Base-by-base conservation (phyloP, 2,797 vertebrate species). In the Chelon auratus region DNA sequence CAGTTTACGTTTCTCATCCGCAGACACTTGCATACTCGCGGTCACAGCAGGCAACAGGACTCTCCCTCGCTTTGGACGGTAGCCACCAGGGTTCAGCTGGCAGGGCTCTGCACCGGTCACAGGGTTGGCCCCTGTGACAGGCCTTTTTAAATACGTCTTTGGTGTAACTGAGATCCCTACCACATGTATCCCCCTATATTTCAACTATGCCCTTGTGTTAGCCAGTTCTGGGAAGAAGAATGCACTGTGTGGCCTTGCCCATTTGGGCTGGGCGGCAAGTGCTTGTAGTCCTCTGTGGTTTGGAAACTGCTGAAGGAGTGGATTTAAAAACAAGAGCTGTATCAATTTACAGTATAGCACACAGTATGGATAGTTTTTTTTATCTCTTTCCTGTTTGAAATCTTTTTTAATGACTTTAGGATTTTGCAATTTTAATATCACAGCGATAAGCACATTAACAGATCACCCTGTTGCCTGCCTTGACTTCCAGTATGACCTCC, bases 81-180 rank as follows among this genome's bases (percentile, higher is more conserved):
- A 37, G 90, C 92, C 92, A 91, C 0, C 3, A 75, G 77, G 85
- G 82, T 91, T 90, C 85, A 91, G 87, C 83, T 91, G 90, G 89
- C 91, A 85, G 76, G 58, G 73, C 75, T 69, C 59, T 22, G 80
- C 78, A 69, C 72, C 40, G 83, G 90, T 93, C 86, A 91, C 89
- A 88, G 90, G 92, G 90, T 87, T 87, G 77, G 87, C 83, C 87
- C 81, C 85, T 87, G 87, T 88, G 85, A 91, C 86, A 79, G 88
- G 67, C 75, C 79, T 87, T 94, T 93, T 94, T 93, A 94, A 93
- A 95, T 90, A 79, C 78, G 72, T 91, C 91, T 92, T 90, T 91
- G 91, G 91, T 94, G 94, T 93, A 94, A 94, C 93, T 89, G 93
- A 95, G 92, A 92, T 84, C 88, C 82, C 81, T 78, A 81, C 90